phyloP scores from a whole-genome alignment of 2,888 invertebrate genomes.

The Nesidiocoris tenuis region DNA sequence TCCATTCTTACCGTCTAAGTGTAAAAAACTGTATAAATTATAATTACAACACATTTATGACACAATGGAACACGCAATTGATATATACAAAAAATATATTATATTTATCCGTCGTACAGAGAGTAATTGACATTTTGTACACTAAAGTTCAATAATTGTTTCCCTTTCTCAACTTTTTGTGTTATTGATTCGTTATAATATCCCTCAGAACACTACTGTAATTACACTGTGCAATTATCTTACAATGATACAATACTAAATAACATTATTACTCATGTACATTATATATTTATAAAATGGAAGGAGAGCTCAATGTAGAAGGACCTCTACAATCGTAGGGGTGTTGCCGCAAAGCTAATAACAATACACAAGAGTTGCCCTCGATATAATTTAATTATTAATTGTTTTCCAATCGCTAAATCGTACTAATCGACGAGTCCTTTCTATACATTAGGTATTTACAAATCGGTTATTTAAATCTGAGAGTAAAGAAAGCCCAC shows the following conservation, averaged over 20 bases:
- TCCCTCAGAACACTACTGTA: slow-evolving; percentile 44
- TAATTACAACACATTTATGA: slow-evolving; percentile 54
- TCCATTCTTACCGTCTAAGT: slow-evolving; percentile 11
- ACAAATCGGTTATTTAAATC: slow-evolving; percentile 46
- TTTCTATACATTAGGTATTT: slow-evolving; percentile 28
- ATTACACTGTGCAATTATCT: slow-evolving; percentile 52
- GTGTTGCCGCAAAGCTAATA: slow-evolving; percentile 9
- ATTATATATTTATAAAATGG: background rate
- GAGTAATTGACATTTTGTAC: slow-evolving; percentile 61
- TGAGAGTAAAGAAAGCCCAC: slow-evolving; percentile 46
- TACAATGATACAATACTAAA: slow-evolving; percentile 20
- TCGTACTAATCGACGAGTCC: slow-evolving; percentile 14
- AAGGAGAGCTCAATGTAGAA: background rate
- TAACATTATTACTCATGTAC: background rate
- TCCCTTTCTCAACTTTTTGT: slow-evolving; percentile 35
- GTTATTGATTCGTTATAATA: slow-evolving; percentile 1
- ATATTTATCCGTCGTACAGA: slow-evolving; percentile 58
- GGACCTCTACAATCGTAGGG: background rate
- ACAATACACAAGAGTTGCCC: background rate
- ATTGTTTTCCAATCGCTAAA: background rate
- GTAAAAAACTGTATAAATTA: slow-evolving; percentile 49
- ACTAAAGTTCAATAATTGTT: slow-evolving; percentile 50
- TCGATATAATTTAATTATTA: slow-evolving; percentile 15
- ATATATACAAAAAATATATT: slow-evolving; percentile 59
- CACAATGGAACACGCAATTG: slow-evolving; percentile 56